Evolutionary conservation across 2,113 vertebrate genomes (phyloP).

Genomic region (Passer domesticus): DNA sequence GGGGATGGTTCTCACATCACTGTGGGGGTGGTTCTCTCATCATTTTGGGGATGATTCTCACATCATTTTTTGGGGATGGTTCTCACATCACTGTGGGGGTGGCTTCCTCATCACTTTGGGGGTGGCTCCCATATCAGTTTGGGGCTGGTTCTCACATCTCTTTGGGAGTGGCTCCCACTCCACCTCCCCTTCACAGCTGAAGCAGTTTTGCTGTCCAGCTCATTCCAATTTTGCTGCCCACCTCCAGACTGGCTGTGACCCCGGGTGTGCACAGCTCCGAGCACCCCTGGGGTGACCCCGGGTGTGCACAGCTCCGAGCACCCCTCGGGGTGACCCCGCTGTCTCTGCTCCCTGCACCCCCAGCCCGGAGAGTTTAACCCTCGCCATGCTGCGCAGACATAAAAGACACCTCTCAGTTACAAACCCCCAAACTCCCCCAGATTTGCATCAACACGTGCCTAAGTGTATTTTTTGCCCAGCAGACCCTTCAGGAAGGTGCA

Average conservation of each 20-base stretch:
- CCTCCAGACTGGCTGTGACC: background rate
- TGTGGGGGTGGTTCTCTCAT: background rate
- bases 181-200: background rate
- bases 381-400: rapidly evolving
- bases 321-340: background rate
- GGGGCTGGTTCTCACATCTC: rapidly evolving
- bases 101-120: background rate
- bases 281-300: background rate
- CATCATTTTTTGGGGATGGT: background rate
- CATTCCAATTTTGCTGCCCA: background rate
- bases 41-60: background rate
- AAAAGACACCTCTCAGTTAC: background rate
- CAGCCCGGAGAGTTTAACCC: background rate
- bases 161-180: rapidly evolving
- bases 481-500: background rate
- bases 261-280: background rate
- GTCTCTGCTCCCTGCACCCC: background rate
- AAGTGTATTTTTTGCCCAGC: background rate
- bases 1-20: rapidly evolving
- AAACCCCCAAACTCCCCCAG: background rate
- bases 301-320: background rate
- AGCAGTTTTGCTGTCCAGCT: background rate
- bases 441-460: background rate
- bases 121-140: rapidly evolving
- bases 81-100: rapidly evolving